Base-by-base conservation (phyloP, 2,888 invertebrate species). In the Eupithecia exiguata region DNA sequence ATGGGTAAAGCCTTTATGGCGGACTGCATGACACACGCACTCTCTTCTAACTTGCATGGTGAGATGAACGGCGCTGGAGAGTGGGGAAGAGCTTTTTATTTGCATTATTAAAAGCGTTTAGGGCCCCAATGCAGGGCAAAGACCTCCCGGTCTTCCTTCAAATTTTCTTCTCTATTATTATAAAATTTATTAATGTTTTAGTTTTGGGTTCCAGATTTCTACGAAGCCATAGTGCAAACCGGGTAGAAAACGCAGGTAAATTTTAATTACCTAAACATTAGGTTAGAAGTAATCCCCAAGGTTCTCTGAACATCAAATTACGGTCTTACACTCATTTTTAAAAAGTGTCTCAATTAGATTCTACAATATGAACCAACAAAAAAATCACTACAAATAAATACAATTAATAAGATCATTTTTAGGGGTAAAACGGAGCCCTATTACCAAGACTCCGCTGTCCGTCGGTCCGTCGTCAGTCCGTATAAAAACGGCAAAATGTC, bases 41-140 rank as follows among this genome's bases (percentile, higher is more conserved):
- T 58, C 25, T 58, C 77, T 2, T 78, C 58, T 79, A 84, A 93
- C 93, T 0, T 82, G 83, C 94, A 93, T 58, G 92, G 91, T 68
- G 78, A 89, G 72, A 94, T 87, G 82, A 92, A 91, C 0, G 93
- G 91, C 0, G 92, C 94, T 93, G 84, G 7, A 16, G 35, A 36
- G 3, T 40, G 43, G 18, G 9, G 58, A 25, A 58, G 21, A 25
- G 12, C 25, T 14, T 25, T 58, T 25, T 58, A 49, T 7, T 49
- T n/a, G 5, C 25, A 25, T 58, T 58, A 25, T 21, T 58, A 1
- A 12, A 25, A 58, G n/a, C 21, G n/a, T n/a, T 49, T n/a, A 49
- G 9, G n/a, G 9, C 9, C 12, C 12, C 21, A 12, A 12, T 53
- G 21, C 18, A 49, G 49, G 2, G 21, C 10, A 21, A 49, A n/a